Evolutionary conservation across 1,140 invertebrate genomes (phyloP).

Genomic region (Grapholita molesta): DNA sequence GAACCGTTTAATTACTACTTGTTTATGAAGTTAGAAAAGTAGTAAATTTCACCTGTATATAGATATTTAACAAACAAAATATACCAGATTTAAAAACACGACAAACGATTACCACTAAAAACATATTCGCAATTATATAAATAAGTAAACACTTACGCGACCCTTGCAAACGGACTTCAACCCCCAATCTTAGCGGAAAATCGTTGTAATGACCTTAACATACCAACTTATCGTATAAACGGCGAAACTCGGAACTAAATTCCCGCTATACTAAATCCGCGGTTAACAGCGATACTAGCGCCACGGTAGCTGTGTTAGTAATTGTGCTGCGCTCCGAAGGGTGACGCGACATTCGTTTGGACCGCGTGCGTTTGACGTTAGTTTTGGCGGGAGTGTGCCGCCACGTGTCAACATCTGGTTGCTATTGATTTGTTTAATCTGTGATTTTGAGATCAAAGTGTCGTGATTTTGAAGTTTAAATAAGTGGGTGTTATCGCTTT

Average conservation of each 20-base stretch:
- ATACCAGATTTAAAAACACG: not conserved
- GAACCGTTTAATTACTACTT: too few relatives aligned
- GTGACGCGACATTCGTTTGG: slow-evolving; percentile 30
- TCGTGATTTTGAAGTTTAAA: not conserved
- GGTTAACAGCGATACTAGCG: not conserved
- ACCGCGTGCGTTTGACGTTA: slow-evolving; percentile 28
- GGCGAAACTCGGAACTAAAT: not conserved
- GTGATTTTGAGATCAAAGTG: not conserved
- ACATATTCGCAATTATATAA: not conserved
- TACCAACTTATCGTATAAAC: not conserved
- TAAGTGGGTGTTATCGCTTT: not conserved
- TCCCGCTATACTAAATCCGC: not conserved
- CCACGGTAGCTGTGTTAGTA: not conserved
- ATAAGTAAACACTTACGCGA: not conserved
- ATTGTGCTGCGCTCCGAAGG: not conserved
- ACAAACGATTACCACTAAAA: not conserved
- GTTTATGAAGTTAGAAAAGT: too few relatives aligned
- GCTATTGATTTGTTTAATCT: slow-evolving; percentile 8
- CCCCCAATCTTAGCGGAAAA: not conserved
- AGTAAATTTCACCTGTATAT: too few relatives aligned
- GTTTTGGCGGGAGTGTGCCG: slow-evolving; percentile 25
- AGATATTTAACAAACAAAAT: not conserved
- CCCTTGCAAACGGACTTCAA: not conserved
- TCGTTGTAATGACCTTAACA: not conserved
- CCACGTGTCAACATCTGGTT: slow-evolving; percentile 27